A percentile compares a stretch with the other conserved stretches of the same genome.
phyloP scores from a whole-genome alignment of 2,113 vertebrate genomes.

The Plecturocebus donacophilus region DNA sequence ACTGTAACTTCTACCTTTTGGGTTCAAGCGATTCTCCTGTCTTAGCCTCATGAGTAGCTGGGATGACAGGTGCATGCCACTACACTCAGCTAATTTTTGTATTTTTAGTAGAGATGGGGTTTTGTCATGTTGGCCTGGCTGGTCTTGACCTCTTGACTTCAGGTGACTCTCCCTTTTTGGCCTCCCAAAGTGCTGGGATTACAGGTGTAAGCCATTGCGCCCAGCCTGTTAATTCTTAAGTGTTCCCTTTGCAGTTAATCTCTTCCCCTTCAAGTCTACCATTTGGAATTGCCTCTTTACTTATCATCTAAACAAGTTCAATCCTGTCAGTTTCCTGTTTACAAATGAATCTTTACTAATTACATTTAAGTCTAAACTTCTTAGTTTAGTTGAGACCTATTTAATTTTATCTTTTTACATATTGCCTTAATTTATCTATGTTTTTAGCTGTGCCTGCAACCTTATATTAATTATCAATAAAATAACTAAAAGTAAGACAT shows the following conservation, averaged over 20 bases:
- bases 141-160: no score
- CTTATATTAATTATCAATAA: not conserved
- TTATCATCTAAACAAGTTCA: not conserved
- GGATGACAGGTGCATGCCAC: no score
- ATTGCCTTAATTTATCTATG: not conserved
- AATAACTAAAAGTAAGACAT: not conserved
- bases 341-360: slow-evolving; percentile 32
- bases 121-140: no score
- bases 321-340: not conserved
- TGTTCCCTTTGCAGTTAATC: not conserved
- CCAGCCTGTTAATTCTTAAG: not conserved
- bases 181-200: no score
- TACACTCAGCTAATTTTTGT: no score
- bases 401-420: not conserved
- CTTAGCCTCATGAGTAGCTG: no score
- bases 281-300: not conserved
- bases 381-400: not conserved
- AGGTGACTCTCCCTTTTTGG: no score
- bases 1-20: no score
- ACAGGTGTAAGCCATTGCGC: no score
- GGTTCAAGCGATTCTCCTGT: no score
- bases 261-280: not conserved
- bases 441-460: not conserved
- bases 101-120: no score
- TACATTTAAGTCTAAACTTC: not conserved